Conservation (phyloP, 2,888 invertebrate species). For the Pterostichus madidus region DNA sequence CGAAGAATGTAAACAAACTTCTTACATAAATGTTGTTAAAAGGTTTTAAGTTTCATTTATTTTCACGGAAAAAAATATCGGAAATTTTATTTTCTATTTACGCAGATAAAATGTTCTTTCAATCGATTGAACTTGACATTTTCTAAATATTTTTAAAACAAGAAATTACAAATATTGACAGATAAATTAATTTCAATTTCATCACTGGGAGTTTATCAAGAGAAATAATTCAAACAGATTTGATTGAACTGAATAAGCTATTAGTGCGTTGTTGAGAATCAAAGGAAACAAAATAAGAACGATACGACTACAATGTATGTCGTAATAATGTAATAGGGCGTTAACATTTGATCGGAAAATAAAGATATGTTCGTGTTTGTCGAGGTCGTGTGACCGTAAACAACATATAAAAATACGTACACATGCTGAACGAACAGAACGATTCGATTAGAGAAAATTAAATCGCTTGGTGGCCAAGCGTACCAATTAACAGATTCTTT, state of each 20-base stretch:
- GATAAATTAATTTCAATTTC: not conserved
- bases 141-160: slow-evolving; percentile 31
- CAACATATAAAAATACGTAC: slow-evolving; percentile 35
- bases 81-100: slow-evolving; percentile 44
- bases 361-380: slow-evolving; percentile 36
- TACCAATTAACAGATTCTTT: slow-evolving; percentile 33
- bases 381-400: slow-evolving; percentile 48
- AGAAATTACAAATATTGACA: slow-evolving; percentile 3
- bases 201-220: not conserved
- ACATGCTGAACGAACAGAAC: not conserved
- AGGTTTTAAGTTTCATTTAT: slow-evolving; percentile 47
- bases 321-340: slow-evolving; percentile 44
- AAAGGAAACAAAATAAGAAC: slow-evolving; percentile 10
- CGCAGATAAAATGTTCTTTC: slow-evolving; percentile 24
- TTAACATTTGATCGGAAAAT: slow-evolving; percentile 41
- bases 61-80: slow-evolving; percentile 29
- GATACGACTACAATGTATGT: slow-evolving; percentile 33
- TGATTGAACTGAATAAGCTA: slow-evolving; percentile 4
- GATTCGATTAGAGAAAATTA: not conserved
- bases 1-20: slow-evolving; percentile 1
- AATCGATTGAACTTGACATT: slow-evolving; percentile 31
- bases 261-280: slow-evolving; percentile 14
- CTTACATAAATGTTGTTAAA: slow-evolving; percentile 48
- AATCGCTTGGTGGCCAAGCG: slow-evolving; percentile 17
- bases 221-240: not conserved